A percentile compares a stretch with the other conserved stretches of the same genome.
phyloP scores from a whole-genome alignment of 2,888 invertebrate species.

The Amblyteles armatorius region DNA sequence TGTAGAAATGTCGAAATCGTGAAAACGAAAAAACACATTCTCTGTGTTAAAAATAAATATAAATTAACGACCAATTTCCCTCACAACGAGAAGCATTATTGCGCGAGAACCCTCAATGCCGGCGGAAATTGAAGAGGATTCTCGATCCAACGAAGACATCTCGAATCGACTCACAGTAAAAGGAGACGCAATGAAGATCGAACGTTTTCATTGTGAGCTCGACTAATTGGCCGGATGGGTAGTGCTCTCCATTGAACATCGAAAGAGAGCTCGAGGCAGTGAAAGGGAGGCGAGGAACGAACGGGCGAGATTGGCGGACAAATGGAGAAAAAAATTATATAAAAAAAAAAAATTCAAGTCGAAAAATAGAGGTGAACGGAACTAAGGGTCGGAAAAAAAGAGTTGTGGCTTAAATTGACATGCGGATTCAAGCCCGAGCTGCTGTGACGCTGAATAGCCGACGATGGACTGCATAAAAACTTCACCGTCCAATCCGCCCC shows the following conservation, averaged over 20 bases:
- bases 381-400: not conserved
- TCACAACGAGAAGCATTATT: not conserved
- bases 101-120: not conserved
- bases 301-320: constrained; percentile 11
- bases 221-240: constrained; percentile 17
- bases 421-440: not conserved
- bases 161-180: not conserved
- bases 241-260: constrained; percentile 3
- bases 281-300: not conserved
- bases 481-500: not conserved
- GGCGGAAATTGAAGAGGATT: constrained; percentile 8
- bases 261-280: constrained; percentile 1
- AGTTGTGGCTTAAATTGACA: not conserved
- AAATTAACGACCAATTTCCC: not conserved
- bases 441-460: not conserved
- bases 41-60: not conserved
- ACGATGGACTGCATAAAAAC: not conserved
- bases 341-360: not conserved
- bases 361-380: not conserved
- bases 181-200: constrained; percentile 5
- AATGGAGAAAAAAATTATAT: not conserved
- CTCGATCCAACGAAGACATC: constrained; percentile 6
- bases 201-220: constrained; percentile 27
- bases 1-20: not conserved
- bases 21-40: not conserved